Conservation (phyloP, 2,113 vertebrate genomes). For the cattle (Bos taurus) region ARS-UCD2.0 NC_037351.1:12121001-12121500, state of each 20-base stretch:
- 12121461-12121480: neutral
- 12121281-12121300: neutral
- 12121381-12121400: neutral
- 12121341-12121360: neutral
- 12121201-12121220: neutral
- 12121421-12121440: fast-evolving
- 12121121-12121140: neutral
- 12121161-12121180: neutral
- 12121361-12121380: neutral
- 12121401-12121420: neutral
- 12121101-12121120: neutral
- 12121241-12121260: neutral
- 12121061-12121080: neutral
- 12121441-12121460: neutral
- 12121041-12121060: neutral
- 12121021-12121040: neutral
- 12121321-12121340: neutral
- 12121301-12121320: neutral
- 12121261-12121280: neutral
- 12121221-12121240: neutral
- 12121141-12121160: neutral
- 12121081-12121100: neutral
- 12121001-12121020: neutral
- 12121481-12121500: neutral
- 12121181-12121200: neutral